Evolutionary conservation across 2,888 invertebrate genomes (phyloP), one percentile per base, ranked within the genome.

Genomic region (Cylloceria caligata): DNA sequence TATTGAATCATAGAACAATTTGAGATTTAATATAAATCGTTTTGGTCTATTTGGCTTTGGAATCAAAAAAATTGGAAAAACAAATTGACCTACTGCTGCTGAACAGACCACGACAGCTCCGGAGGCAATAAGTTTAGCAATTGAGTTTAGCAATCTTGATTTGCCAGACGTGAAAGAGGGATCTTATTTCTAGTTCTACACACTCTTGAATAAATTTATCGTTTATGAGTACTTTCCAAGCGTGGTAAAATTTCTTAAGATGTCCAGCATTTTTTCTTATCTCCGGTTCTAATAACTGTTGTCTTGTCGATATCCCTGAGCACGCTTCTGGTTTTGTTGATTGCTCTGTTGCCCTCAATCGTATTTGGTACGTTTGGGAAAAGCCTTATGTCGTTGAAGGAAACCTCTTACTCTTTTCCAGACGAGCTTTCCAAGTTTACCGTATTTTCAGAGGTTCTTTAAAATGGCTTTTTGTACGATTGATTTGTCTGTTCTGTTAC

Each of bases 381-480:
- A 27, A 11, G 36, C 47, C 30, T 36, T 11, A 65, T 47, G 16
- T 30, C 30, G 19, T 9, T 49, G 16, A n/a, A 16, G 45, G 19
- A 13, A 45, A 34, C 69, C 69, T 52, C 69, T 39, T 19, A 21
- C 42, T 21, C 42, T 64, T 39, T 81, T 55, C 27, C 30, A 62
- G 60, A 72, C 7, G 39, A 64, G 49, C 67, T 60, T 11, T 57
- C 74, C 78, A 78, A 81, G 81, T 78, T 81, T 64, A 78, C 72
- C 49, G 36, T 21, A 62, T 52, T 52, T 24, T 11, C 24, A 19
- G 11, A 69, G 69, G 1, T 39, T 30, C n/a, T 67, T 9, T 52
- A 24, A 2, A 19, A 19, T 0, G 19, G 34, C 19, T 60, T 60
- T 11, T 39, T 39, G 9, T 39, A 39, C 9, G 11, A 9, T 39